Evolutionary conservation across 2,888 invertebrate genomes (phyloP).

Genomic region (Coenonympha arcania): DNA sequence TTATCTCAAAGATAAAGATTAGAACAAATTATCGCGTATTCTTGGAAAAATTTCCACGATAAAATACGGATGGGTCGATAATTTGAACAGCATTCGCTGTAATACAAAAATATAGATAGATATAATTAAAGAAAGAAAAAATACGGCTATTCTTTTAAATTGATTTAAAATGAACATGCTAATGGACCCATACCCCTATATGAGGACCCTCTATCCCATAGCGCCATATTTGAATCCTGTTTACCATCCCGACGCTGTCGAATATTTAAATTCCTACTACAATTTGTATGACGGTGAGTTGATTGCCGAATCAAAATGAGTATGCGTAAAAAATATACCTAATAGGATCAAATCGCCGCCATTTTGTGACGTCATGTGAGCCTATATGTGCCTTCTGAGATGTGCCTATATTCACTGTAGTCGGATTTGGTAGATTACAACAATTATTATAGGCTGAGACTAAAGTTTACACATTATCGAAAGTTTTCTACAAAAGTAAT

Average conservation of each 20-base stretch:
- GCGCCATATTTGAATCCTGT: slow-evolving; percentile 49
- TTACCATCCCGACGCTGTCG: slow-evolving; percentile 44
- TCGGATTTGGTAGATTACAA: too few species aligned
- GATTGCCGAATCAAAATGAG: too few species aligned
- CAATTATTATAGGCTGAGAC: too few species aligned
- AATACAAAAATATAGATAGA: background rate
- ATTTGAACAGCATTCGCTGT: background rate
- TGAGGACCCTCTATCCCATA: slow-evolving; percentile 43
- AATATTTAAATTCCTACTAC: slow-evolving; percentile 53
- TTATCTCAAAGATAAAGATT: slow-evolving; percentile 7
- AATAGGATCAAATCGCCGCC: too few species aligned
- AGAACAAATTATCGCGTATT: background rate
- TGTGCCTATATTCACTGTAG: too few species aligned
- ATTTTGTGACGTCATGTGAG: too few species aligned
- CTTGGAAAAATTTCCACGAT: background rate
- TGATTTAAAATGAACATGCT: slow-evolving; percentile 17
- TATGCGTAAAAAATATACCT: too few species aligned
- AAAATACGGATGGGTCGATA: background rate
- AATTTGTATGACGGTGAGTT: slow-evolving; percentile 62
- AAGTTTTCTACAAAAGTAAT: too few species aligned
- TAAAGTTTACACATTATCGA: too few species aligned
- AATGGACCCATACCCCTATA: slow-evolving; percentile 28
- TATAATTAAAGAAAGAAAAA: background rate
- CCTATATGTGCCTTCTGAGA: too few species aligned
- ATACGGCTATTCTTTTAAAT: background rate